Evolutionary conservation across 2,888 invertebrate genomes (phyloP), one percentile per base, ranked within the genome.

Genomic region (Cataglyphis altisquamis): DNA sequence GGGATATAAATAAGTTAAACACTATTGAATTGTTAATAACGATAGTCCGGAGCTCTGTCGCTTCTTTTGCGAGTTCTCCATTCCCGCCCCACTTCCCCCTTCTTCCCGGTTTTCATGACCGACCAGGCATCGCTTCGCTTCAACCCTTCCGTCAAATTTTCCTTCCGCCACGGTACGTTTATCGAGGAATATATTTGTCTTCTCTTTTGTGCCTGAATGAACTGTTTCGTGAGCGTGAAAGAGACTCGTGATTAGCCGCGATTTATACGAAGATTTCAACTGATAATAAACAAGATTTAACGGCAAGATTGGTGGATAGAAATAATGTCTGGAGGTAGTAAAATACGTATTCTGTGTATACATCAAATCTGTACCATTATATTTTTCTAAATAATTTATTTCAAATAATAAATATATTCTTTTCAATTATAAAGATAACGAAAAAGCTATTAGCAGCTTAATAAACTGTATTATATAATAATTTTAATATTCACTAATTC

Each of bases 1-100:
- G 91, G 91, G 87, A 87, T 91, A 91, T 93, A 92, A 93, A 93
- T 93, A 93, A 92, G 91, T 93, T 92, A 91, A 90, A 91, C 90
- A 89, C 92, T 87, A 90, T 91, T 92, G 90, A 92, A 93, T 92
- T 90, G 91, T 92, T 92, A 89, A 92, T 92, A 88, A 87, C 90
- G 89, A 92, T 89, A 90, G 87, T 82, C 83, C 48, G 84, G 62
- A 39, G 74, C 57, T 29, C 25, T 67, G 67, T 70, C 70, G 45
- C 45, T 84, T 48, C 63, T 57, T 78, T 82, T 52, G 25, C 78
- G 66, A 83, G 68, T n/a, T 67, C 84, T 85, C 70, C 62, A 67
- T 60, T 63, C 55, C 18, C 48, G 48, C 18, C 18, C 1, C 48
- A 0, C 12, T 45, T 39, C 52, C 12, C 55, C 57, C 77, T 66